A percentile compares a stretch with the other conserved stretches of the same genome.
phyloP scores from a whole-genome alignment of 1,140 invertebrate genomes.

The Achatina immaculata region DNA sequence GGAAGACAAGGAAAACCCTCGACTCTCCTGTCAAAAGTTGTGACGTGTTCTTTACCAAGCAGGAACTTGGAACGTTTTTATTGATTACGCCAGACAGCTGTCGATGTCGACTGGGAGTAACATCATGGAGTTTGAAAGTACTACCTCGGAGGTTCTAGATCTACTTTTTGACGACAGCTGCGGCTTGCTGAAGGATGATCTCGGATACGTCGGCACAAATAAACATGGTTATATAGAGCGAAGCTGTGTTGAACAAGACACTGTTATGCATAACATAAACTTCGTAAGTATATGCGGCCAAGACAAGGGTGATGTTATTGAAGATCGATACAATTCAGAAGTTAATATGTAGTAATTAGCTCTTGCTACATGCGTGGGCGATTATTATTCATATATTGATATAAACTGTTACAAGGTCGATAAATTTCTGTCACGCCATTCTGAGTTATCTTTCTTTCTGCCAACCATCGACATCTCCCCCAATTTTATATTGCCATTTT shows the following conservation, averaged over 20 bases:
- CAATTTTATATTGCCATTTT: no score
- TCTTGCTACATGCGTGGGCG: no score
- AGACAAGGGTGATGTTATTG: no score
- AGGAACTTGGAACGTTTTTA: background rate
- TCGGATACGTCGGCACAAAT: background rate
- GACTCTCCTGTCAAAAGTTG: background rate
- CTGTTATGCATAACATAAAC: background rate
- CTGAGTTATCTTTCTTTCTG: no score
- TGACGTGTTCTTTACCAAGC: conserved; percentile 20
- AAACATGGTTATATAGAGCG: background rate
- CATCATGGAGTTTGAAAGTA: conserved; percentile 29
- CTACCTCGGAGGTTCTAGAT: conserved; percentile 25
- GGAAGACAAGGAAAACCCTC: no score
- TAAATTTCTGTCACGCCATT: no score
- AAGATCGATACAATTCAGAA: no score
- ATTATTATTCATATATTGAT: no score
- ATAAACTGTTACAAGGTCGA: no score
- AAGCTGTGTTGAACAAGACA: background rate
- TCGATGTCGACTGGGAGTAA: background rate
- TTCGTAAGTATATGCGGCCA: conserved; percentile 12
- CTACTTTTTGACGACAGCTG: conserved; percentile 31
- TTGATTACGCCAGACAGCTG: background rate
- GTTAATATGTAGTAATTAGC: no score
- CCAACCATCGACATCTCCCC: no score
- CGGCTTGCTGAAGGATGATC: conserved; percentile 27